phyloP scores from a whole-genome alignment of 2,888 invertebrate genomes.

The Malthinus seriepunctatus region DNA sequence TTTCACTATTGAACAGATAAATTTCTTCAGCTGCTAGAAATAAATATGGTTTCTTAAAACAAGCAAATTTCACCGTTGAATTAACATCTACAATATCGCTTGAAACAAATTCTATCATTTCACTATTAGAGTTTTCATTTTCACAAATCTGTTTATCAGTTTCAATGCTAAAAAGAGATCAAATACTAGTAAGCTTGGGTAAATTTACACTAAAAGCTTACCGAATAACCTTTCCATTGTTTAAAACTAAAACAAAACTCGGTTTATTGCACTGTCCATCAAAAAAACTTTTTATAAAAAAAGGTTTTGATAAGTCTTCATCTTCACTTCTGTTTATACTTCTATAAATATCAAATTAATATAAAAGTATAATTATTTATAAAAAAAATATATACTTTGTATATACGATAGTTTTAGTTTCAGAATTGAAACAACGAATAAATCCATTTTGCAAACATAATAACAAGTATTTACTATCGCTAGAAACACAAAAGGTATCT shows the following conservation, averaged over 20 bases:
- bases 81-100: neutral
- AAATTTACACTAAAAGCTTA: slow-evolving; percentile 7
- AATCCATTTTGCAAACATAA: slow-evolving; percentile 33
- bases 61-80: neutral
- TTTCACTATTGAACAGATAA: neutral
- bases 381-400: slow-evolving; percentile 25
- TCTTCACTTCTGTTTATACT: neutral
- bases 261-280: slow-evolving; percentile 4
- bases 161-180: neutral
- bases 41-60: neutral
- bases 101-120: neutral
- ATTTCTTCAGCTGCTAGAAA: neutral
- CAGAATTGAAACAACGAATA: slow-evolving; percentile 29
- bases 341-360: slow-evolving; percentile 8
- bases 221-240: slow-evolving; percentile 27
- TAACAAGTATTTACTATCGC: slow-evolving; percentile 29
- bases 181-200: neutral
- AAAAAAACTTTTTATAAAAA: slow-evolving; percentile 19
- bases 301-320: neutral
- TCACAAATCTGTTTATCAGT: neutral
- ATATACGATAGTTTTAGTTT: slow-evolving; percentile 22
- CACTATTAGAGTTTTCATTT: neutral
- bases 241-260: slow-evolving; percentile 17
- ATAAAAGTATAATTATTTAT: neutral
- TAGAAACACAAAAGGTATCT: slow-evolving; percentile 30